These are phyloP conservation scores for Euura lappo DNA, from an alignment of 1,140 invertebrate species.

Conservation along the genomic window DNA sequence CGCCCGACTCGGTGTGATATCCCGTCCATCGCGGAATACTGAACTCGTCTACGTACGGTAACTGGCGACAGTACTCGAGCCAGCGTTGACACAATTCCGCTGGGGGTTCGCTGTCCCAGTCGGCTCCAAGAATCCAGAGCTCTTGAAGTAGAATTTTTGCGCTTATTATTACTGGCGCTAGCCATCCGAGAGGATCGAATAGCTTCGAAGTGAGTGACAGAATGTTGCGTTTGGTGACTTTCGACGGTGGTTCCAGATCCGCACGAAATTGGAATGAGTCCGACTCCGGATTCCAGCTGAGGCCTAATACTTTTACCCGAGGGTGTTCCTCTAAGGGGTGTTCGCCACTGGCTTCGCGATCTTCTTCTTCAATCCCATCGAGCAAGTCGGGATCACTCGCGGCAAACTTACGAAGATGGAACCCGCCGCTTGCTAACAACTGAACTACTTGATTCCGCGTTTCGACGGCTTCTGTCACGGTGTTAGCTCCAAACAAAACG, in stretches of 20 bases:
- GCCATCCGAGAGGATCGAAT: conserved; percentile 43
- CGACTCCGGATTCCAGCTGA: conserved; percentile 34
- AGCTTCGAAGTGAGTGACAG: conserved; percentile 42
- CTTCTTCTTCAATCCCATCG: conserved; percentile 25
- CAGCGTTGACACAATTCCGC: conserved; percentile 26
- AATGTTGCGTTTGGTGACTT: conserved; percentile 34
- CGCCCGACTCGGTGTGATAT: conserved; percentile 5
- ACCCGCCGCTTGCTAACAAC: conserved; percentile 31
- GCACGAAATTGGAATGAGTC: conserved; percentile 28
- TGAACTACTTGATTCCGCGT: conserved; percentile 31
- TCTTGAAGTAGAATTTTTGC: conserved; percentile 46
- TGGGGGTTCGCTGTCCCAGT: conserved; percentile 42
- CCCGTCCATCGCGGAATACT: background rate
- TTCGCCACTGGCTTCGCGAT: conserved; percentile 10
- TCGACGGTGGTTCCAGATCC: background rate
- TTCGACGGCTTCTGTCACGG: conserved; percentile 23
- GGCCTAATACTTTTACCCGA: conserved; percentile 35
- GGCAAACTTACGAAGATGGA: conserved; percentile 44
- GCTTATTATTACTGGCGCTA: conserved; percentile 40
- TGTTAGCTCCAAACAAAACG: conserved; percentile 32
- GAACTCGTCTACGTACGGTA: conserved; percentile 22
- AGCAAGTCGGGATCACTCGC: conserved; percentile 33
- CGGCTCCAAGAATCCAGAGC: conserved; percentile 34
- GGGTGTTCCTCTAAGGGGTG: conserved; percentile 13
- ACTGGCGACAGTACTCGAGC: background rate